Percentiles rank a stretch among this genome's conserved stretches.
These are phyloP conservation scores for Diorhabda sublineata DNA, from an alignment of 1,140 invertebrate species.

Conservation along the genomic window DNA sequence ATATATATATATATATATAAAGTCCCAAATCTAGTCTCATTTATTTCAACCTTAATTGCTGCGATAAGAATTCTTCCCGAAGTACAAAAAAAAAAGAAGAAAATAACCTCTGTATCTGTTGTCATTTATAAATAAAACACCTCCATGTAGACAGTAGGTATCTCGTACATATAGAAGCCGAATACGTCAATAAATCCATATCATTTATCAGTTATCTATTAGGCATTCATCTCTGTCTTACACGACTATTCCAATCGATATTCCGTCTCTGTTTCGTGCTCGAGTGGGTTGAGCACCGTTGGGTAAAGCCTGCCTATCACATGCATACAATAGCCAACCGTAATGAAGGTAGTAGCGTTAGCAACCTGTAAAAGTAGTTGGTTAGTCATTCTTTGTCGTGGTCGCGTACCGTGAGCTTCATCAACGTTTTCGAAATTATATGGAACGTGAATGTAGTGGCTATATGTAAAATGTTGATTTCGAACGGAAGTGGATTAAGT, in stretches of 20 bases:
- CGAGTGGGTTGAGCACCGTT: constrained; percentile 42
- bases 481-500: constrained; percentile 39
- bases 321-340: constrained; percentile 45
- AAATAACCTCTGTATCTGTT: constrained; percentile 13
- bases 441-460: neutral
- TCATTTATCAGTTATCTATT: constrained; percentile 35
- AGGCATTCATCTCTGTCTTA: constrained; percentile 16
- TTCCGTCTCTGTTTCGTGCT: constrained; percentile 15
- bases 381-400: constrained; percentile 47
- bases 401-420: constrained; percentile 45
- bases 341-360: constrained; percentile 40
- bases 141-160: constrained; percentile 27
- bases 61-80: constrained; percentile 13
- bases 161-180: constrained; percentile 31
- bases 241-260: constrained; percentile 7
- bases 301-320: constrained; percentile 44
- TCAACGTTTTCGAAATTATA: too few species aligned
- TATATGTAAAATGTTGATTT: constrained; percentile 43
- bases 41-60: too few species aligned
- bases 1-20: too few species aligned
- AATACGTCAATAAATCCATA: constrained; percentile 41
- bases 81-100: constrained; percentile 2
- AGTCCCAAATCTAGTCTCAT: too few species aligned
- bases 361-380: constrained; percentile 45
- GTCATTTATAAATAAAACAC: constrained; percentile 27